A percentile compares a stretch with the other conserved stretches of the same genome.
Evolutionary conservation across 2,888 invertebrate species (phyloP).

Genomic region (Chrysopilus asiliformis): DNA sequence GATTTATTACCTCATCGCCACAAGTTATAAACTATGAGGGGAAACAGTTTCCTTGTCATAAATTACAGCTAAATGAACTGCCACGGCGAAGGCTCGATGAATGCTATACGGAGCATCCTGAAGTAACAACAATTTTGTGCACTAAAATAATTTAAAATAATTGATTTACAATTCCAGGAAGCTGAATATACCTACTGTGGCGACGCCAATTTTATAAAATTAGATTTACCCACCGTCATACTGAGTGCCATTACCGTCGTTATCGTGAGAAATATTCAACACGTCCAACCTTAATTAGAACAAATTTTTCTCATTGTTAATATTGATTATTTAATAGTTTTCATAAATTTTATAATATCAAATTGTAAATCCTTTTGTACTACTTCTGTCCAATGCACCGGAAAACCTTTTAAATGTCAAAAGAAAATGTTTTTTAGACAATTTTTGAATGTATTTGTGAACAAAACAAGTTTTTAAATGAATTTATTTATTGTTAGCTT

Average conservation of each 20-base stretch:
- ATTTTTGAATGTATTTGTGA: too few relatives aligned
- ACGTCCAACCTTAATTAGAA: too few relatives aligned
- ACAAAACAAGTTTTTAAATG: too few relatives aligned
- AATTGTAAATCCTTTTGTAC: too few relatives aligned
- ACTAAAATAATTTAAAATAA: background rate
- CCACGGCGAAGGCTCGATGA: slow-evolving; percentile 54
- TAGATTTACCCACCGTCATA: slow-evolving; percentile 1
- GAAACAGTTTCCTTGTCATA: slow-evolving; percentile 57
- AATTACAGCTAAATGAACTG: slow-evolving; percentile 54
- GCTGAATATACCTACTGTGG: slow-evolving; percentile 31
- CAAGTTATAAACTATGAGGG: slow-evolving; percentile 37
- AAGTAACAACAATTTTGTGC: slow-evolving; percentile 35
- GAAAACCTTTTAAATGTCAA: too few relatives aligned
- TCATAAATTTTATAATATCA: too few relatives aligned
- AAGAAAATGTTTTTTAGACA: too few relatives aligned
- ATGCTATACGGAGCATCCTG: slow-evolving; percentile 62
- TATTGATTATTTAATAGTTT: too few relatives aligned
- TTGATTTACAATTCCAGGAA: slow-evolving; percentile 21
- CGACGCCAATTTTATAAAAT: slow-evolving; percentile 21
- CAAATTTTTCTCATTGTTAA: too few relatives aligned
- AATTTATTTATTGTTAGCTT: too few relatives aligned
- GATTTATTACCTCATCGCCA: slow-evolving; percentile 39
- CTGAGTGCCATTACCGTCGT: background rate
- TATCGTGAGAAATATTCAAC: too few relatives aligned
- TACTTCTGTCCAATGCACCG: too few relatives aligned